phyloP scores from a whole-genome alignment of 2,113 vertebrate species.

The Tringa solitaria region DNA sequence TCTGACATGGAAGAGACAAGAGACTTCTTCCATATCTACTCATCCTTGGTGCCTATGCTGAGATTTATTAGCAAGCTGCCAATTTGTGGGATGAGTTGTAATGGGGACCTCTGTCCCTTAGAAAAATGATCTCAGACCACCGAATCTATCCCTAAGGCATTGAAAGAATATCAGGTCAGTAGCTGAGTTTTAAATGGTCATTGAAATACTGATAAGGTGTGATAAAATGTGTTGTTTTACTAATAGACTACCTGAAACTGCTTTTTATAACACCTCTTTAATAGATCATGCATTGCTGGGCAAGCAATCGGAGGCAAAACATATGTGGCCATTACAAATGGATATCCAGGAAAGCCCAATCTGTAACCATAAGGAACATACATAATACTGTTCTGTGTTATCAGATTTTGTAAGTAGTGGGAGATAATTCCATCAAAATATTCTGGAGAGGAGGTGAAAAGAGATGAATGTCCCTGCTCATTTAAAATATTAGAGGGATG shows the following conservation, averaged over 20 bases:
- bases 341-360: neutral
- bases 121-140: neutral
- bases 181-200: constrained; percentile 6
- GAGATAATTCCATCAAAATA: neutral
- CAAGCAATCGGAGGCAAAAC: neutral
- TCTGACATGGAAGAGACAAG: neutral
- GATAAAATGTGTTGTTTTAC: neutral
- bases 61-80: constrained; percentile 18
- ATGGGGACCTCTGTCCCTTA: neutral
- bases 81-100: neutral
- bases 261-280: neutral
- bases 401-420: neutral
- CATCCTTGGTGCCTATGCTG: neutral
- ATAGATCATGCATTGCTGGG: neutral
- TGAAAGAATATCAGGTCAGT: neutral
- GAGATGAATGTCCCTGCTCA: neutral
- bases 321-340: neutral
- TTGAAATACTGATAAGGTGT: neutral
- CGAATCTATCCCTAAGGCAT: neutral
- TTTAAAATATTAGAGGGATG: neutral
- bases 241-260: neutral
- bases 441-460: neutral
- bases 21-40: neutral
- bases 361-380: neutral
- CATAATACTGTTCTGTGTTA: neutral